phyloP scores from a whole-genome alignment of 2,888 invertebrate genomes.

The Agrilus cyanescens region DNA sequence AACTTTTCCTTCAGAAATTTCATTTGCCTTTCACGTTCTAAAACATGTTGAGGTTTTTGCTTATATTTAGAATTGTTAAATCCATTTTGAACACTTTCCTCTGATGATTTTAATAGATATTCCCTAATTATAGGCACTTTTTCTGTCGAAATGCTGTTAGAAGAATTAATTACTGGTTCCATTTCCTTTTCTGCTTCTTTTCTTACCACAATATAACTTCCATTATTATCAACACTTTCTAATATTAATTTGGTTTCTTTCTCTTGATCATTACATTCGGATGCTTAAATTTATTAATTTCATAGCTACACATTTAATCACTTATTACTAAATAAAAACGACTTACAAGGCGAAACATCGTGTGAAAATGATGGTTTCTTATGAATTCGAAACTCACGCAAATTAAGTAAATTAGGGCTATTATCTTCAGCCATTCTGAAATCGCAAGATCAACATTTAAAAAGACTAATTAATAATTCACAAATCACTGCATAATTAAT shows the following conservation, averaged over 20 bases:
- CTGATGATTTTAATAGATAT: too few relatives aligned
- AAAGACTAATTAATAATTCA: neutral
- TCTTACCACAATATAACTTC: too few relatives aligned
- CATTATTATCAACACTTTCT: neutral
- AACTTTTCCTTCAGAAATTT: slow-evolving; percentile 52
- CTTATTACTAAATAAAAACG: slow-evolving; percentile 5
- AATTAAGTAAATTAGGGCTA: slow-evolving; percentile 48
- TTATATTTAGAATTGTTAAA: slow-evolving; percentile 12
- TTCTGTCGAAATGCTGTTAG: too few relatives aligned
- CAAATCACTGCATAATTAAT: neutral
- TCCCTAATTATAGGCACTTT: too few relatives aligned
- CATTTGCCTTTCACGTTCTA: slow-evolving; percentile 46
- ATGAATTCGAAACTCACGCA: slow-evolving; percentile 58
- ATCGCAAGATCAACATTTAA: slow-evolving; percentile 17
- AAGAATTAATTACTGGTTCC: too few relatives aligned
- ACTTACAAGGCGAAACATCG: slow-evolving; percentile 10
- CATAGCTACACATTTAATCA: neutral
- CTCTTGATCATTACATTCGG: slow-evolving; percentile 11
- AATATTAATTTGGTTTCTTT: neutral
- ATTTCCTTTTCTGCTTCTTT: too few relatives aligned
- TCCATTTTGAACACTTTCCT: too few relatives aligned
- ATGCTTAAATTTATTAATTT: slow-evolving; percentile 14
- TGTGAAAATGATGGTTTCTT: slow-evolving; percentile 40
- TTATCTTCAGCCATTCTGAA: slow-evolving; percentile 36
- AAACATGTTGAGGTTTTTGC: slow-evolving; percentile 20